Conservation (phyloP, 1,140 invertebrate genomes). For the Trichonephila inaurata region DNA sequence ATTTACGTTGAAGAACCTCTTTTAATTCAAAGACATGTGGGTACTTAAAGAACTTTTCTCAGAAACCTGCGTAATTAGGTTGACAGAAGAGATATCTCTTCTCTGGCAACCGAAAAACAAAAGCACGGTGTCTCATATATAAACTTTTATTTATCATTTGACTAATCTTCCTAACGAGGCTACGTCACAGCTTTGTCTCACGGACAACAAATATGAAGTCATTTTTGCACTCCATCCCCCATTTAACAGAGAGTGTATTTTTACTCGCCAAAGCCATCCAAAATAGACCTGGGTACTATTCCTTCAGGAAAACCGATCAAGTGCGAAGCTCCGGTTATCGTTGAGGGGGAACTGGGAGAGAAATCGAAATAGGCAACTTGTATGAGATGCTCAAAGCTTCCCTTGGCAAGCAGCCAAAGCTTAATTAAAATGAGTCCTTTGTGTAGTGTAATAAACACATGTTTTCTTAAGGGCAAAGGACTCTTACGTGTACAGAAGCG, state of each 20-base stretch:
- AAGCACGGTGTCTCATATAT: not conserved
- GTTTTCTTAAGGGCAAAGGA: not conserved
- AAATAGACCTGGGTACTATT: not conserved
- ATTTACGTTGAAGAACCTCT: no score
- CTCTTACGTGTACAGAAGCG: not conserved
- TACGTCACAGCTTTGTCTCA: not conserved
- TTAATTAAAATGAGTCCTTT: constrained; percentile 29
- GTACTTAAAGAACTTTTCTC: not conserved
- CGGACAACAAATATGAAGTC: not conserved
- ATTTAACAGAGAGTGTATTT: not conserved
- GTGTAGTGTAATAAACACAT: constrained; percentile 20
- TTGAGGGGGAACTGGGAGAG: not conserved
- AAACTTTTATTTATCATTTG: not conserved
- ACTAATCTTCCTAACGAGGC: not conserved
- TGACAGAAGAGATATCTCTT: not conserved
- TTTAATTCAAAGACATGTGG: not conserved
- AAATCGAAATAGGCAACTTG: not conserved
- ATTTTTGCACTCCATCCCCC: not conserved
- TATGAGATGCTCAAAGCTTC: not conserved
- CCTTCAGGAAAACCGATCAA: not conserved
- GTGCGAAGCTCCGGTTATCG: not conserved
- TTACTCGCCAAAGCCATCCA: not conserved
- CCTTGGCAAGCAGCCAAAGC: not conserved
- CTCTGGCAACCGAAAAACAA: not conserved
- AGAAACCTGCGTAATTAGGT: not conserved